A percentile compares a stretch with the other conserved stretches of the same genome.
These are phyloP conservation scores for Megaptera novaeangliae DNA, from an alignment of 2,113 vertebrate genomes.

Conservation along the genomic window DNA sequence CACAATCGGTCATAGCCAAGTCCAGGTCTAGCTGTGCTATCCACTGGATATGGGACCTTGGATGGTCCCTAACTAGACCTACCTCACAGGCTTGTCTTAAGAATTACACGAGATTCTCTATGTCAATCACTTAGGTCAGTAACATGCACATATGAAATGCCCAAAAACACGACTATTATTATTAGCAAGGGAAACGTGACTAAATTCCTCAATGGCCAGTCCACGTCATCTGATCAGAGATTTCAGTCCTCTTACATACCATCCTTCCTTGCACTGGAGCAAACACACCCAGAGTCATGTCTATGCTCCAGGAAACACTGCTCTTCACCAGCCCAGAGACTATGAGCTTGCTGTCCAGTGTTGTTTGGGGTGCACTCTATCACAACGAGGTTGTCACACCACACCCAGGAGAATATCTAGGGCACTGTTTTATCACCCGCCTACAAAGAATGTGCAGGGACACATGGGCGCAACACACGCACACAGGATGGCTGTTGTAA, in stretches of 20 bases:
- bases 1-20: neutral
- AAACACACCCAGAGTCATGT: neutral
- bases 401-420: neutral
- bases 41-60: neutral
- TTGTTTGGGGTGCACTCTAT: fast-evolving
- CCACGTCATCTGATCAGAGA: neutral
- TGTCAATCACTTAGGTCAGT: neutral
- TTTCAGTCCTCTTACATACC: neutral
- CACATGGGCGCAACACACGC: fast-evolving
- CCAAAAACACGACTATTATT: neutral
- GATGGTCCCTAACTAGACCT: neutral
- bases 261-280: neutral
- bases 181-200: neutral
- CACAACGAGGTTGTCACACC: neutral
- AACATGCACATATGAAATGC: neutral
- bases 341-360: fast-evolving
- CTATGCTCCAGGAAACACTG: neutral
- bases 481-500: neutral
- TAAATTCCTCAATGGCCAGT: neutral
- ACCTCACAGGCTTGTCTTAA: neutral
- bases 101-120: neutral
- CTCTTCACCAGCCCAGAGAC: neutral
- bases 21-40: neutral
- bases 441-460: neutral
- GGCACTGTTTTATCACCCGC: neutral